Evolutionary conservation across 2,797 vertebrate species (phyloP).

Genomic region (Coregonus ussuriensis): DNA sequence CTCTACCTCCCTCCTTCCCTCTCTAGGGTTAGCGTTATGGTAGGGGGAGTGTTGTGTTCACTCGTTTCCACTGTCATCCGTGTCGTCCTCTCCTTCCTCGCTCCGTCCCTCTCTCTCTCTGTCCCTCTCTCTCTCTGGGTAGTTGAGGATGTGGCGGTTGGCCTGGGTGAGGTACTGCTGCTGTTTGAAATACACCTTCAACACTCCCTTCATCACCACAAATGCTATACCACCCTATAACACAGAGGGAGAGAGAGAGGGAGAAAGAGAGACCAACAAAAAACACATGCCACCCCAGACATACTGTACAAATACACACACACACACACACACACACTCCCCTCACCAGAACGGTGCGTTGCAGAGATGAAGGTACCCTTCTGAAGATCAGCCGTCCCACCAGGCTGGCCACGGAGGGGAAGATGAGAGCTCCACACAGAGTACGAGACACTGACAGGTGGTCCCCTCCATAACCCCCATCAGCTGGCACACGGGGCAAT

Average conservation of each 20-base stretch:
- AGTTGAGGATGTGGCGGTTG: slow-evolving; percentile 76
- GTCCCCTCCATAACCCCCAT: slow-evolving; percentile 61
- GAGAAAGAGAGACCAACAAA: background rate
- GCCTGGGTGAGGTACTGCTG: slow-evolving; percentile 77
- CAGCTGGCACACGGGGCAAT: slow-evolving; percentile 56
- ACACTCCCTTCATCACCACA: slow-evolving; percentile 75
- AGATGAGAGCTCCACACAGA: slow-evolving; percentile 79
- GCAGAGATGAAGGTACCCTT: slow-evolving; percentile 71
- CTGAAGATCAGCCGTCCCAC: slow-evolving; percentile 75
- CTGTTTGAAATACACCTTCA: slow-evolving; percentile 82
- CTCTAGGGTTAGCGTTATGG: background rate
- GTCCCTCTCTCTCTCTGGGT: slow-evolving; percentile 49
- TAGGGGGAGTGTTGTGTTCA: slow-evolving; percentile 29
- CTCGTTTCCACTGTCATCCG: slow-evolving; percentile 71
- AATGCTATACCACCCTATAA: slow-evolving; percentile 77
- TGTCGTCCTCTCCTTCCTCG: slow-evolving; percentile 48
- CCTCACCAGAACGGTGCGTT: slow-evolving; percentile 76
- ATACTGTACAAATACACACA: background rate
- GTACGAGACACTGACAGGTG: slow-evolving; percentile 78
- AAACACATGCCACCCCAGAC: background rate
- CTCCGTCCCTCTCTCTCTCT: slow-evolving; percentile 21
- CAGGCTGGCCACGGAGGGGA: slow-evolving; percentile 77
- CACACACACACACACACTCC: background rate
- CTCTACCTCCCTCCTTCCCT: background rate
- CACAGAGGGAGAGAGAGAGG: background rate